These are phyloP conservation scores for Cydia fagiglandana DNA, from an alignment of 1,140 invertebrate genomes.

Conservation along the genomic window DNA sequence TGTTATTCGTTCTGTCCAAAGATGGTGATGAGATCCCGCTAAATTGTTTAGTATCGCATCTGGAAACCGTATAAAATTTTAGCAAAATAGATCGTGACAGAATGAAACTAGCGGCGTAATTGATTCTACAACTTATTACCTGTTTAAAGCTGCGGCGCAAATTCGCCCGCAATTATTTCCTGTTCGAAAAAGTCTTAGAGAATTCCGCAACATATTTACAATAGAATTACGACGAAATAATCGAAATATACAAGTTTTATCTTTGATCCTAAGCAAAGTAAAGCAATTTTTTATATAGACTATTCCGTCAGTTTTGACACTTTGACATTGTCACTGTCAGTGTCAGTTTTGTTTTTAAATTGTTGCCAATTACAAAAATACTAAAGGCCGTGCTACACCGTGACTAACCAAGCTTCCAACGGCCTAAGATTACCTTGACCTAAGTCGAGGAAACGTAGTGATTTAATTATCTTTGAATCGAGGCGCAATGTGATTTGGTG, in stretches of 20 bases:
- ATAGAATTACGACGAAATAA: neutral
- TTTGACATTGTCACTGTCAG: neutral
- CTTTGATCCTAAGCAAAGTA: neutral
- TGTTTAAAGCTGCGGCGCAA: slow-evolving; percentile 4
- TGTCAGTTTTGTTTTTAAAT: neutral
- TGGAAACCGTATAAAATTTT: slow-evolving; percentile 37
- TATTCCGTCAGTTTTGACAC: neutral
- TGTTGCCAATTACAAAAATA: neutral
- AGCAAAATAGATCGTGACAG: neutral
- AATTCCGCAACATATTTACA: slow-evolving; percentile 28
- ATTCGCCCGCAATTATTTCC: slow-evolving; percentile 14
- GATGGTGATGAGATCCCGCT: slow-evolving; percentile 43
- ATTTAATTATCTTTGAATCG: too few relatives aligned
- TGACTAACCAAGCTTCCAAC: too few relatives aligned
- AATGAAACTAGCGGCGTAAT: neutral
- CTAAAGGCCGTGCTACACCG: too few relatives aligned
- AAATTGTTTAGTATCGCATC: slow-evolving; percentile 47
- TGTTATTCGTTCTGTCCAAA: slow-evolving; percentile 33
- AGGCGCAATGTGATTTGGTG: too few relatives aligned
- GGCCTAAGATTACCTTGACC: too few relatives aligned
- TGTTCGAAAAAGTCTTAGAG: slow-evolving; percentile 4
- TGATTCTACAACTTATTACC: neutral
- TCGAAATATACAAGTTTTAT: neutral
- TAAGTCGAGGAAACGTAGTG: too few relatives aligned
- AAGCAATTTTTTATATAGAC: neutral